A percentile compares a stretch with the other conserved stretches of the same genome.
Evolutionary conservation across 2,797 vertebrate species (phyloP).

Genomic region (Remorina albescens): DNA sequence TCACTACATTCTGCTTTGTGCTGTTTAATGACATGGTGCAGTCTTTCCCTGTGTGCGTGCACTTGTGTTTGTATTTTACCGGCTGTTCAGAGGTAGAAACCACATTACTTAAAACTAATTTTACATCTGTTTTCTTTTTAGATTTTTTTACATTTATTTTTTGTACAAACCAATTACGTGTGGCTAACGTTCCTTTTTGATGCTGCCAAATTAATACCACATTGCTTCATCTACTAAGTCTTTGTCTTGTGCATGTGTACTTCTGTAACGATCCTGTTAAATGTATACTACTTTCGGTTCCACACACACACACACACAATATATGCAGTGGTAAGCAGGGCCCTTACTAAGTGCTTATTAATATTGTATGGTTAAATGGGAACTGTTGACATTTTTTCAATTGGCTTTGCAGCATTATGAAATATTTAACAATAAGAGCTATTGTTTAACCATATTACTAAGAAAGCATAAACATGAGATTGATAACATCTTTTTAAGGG

Average conservation of each 20-base stretch:
- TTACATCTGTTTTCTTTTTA: not conserved
- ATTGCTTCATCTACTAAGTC: not conserved
- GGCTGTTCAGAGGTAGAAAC: not conserved
- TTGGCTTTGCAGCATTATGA: conserved; percentile 75
- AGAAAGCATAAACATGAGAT: conserved; percentile 74
- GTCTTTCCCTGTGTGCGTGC: not conserved
- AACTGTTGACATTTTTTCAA: conserved; percentile 82
- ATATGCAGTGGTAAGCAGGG: conserved; percentile 47
- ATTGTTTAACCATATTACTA: conserved; percentile 78
- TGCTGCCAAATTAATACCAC: not conserved
- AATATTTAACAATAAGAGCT: conserved; percentile 79
- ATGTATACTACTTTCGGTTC: conserved; percentile 5
- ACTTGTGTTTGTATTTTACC: conserved; percentile 5
- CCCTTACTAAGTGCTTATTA: conserved; percentile 82
- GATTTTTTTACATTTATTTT: conserved; percentile 8
- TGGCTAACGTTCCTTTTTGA: not conserved
- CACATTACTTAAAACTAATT: not conserved
- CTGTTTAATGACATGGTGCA: not conserved
- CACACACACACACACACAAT: conserved; percentile 14
- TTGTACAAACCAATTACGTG: not conserved
- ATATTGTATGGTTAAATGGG: conserved; percentile 83
- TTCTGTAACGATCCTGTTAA: not conserved
- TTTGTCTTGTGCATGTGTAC: not conserved
- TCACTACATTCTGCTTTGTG: not conserved
- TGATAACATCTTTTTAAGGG: conserved; percentile 57